phyloP scores from a whole-genome alignment of 2,888 invertebrate species.

The Eupithecia subumbrata region DNA sequence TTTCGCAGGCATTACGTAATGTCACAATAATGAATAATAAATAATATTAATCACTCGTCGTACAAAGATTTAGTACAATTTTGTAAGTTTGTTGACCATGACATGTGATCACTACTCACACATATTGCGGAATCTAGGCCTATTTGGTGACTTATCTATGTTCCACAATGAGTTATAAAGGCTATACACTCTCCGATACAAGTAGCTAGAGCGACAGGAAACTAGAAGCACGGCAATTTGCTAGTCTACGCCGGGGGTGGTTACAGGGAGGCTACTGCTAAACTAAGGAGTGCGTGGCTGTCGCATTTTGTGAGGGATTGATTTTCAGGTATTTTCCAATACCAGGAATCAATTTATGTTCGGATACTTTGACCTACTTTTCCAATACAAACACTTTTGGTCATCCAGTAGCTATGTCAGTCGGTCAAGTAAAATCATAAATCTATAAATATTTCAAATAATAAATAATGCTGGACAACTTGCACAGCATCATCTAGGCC shows the following conservation, averaged over 20 bases:
- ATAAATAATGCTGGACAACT: no score
- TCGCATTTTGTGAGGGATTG: not conserved
- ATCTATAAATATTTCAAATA: not conserved
- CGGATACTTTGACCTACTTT: not conserved
- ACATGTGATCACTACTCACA: not conserved
- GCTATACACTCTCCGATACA: conserved; percentile 43
- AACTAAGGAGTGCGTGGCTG: not conserved
- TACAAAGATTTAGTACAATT: not conserved
- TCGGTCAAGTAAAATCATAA: not conserved
- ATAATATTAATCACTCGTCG: not conserved
- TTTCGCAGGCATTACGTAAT: no score
- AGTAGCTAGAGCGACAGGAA: conserved; percentile 51
- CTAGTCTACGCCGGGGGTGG: conserved; percentile 41
- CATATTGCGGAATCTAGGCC: not conserved
- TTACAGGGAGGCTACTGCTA: conserved; percentile 2
- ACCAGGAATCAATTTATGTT: not conserved
- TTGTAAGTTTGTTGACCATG: not conserved
- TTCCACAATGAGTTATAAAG: conserved; percentile 8
- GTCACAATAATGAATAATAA: no score
- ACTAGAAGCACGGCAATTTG: conserved; percentile 50
- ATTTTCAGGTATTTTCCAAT: not conserved
- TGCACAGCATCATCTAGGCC: no score
- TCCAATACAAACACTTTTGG: not conserved
- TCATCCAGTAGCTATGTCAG: no score
- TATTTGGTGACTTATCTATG: not conserved